Percentiles rank a stretch among this genome's conserved stretches.
Evolutionary conservation across 2,113 vertebrate species (phyloP).

Genomic region (Atractosteus spatula): DNA sequence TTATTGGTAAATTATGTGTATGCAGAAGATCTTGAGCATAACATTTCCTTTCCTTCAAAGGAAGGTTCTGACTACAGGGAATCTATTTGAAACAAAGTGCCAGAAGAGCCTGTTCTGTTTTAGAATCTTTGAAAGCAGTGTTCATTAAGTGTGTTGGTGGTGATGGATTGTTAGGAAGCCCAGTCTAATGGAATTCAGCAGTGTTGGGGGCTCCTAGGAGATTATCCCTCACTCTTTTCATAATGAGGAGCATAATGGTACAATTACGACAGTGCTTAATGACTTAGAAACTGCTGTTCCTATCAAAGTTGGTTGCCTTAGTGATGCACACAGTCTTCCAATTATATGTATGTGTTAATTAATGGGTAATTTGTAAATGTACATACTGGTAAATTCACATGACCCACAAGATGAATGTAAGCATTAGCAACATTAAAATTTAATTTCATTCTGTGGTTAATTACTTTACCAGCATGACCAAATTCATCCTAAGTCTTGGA

Average conservation of each 20-base stretch:
- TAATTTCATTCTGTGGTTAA: neutral
- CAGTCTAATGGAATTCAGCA: slow-evolving; percentile 52
- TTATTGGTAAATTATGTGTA: too few species aligned
- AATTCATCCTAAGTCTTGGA: neutral
- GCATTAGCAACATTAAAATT: slow-evolving; percentile 1
- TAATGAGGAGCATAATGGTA: slow-evolving; percentile 63
- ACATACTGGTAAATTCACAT: slow-evolving; percentile 8
- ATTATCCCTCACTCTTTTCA: slow-evolving; percentile 51
- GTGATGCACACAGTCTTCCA: slow-evolving; percentile 23
- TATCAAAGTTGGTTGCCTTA: slow-evolving; percentile 34
- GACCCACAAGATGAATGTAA: slow-evolving; percentile 1
- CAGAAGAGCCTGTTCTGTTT: slow-evolving; percentile 17
- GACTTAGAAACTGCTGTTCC: slow-evolving; percentile 50
- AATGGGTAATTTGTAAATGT: slow-evolving; percentile 11
- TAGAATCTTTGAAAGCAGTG: slow-evolving; percentile 30
- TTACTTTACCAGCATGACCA: neutral
- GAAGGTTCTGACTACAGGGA: too few species aligned
- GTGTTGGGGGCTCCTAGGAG: slow-evolving; percentile 50
- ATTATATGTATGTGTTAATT: slow-evolving; percentile 35
- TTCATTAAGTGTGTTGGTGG: slow-evolving; percentile 35
- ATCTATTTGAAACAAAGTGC: neutral
- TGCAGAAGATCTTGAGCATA: neutral
- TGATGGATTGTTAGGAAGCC: slow-evolving; percentile 45
- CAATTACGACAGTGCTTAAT: slow-evolving; percentile 58
- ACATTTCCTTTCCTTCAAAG: neutral